Evolutionary conservation across 2,797 vertebrate genomes (phyloP), one percentile per base, ranked within the genome.

Genomic region (Aeoliscus strigatus): DNA sequence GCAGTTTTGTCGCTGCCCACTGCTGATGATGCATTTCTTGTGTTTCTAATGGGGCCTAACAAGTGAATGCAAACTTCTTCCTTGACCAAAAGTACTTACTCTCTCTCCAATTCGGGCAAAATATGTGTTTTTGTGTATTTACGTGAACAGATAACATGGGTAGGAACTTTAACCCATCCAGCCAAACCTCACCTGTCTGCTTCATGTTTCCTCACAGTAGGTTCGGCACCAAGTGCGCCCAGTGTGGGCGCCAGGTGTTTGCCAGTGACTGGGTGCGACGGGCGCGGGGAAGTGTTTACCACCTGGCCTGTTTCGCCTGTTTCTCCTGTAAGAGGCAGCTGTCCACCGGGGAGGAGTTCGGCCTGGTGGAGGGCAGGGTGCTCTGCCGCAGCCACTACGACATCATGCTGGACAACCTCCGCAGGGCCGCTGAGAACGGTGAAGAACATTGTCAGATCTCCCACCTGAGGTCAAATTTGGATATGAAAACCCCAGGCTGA

Each of bases 341-440:
- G 53, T 98, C 96, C 48, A 97, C 96, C 0, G 96, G 96, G 0
- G 96, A 98, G 79, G 96, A 98, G 82, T 98, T 98, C 1, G 96
- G 95, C 28, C 81, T 98, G 75, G 94, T 98, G 56, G 94, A 97
- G 80, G 94, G 95, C 74, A 91, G 95, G 77, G 95, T 98, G 66
- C 91, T 99, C 26, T 99, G 96, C 78, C 90, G 96, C 55, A 96
- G 94, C 71, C 96, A 99, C 87, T 99, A 99, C 2, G 93, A 99
- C 89, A 94, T 94, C 78, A 98, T 98, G 94, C 91, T 99, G 43
- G 96, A 99, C 75, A 98, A 98, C 84, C 93, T 99, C 46, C 94
- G 94, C 70, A 82, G 94, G 13, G 95, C 95, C 0, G 95, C 95
- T 0, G 96, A 97, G 73, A 97, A 93, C 6, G 96, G 96, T 98